phyloP scores from a whole-genome alignment of 2,113 vertebrate species.

The Mobula hypostoma region DNA sequence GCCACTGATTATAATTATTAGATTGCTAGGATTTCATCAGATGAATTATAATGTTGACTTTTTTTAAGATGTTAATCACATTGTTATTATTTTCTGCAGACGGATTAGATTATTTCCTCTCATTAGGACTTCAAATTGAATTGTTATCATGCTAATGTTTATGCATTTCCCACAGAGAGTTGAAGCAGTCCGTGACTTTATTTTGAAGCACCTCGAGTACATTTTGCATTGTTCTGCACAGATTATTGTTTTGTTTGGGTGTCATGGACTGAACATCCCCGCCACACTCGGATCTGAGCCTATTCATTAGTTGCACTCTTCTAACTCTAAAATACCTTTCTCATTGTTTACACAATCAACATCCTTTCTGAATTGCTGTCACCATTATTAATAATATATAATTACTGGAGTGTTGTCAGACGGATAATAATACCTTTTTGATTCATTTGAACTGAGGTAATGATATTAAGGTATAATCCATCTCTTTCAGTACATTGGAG shows the following conservation, averaged over 20 bases:
- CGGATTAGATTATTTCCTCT: background rate
- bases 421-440: conserved; percentile 26
- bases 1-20: conserved; percentile 24
- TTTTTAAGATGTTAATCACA: conserved; percentile 19
- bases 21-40: conserved; percentile 23
- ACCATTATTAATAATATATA: conserved; percentile 28
- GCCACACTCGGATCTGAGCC: background rate
- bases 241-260: background rate
- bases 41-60: background rate
- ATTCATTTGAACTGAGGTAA: background rate
- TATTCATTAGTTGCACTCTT: conserved; percentile 1
- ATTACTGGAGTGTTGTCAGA: background rate
- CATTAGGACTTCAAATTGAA: conserved; percentile 25
- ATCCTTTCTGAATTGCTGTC: conserved; percentile 23
- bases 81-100: conserved; percentile 18
- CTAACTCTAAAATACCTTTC: conserved; percentile 21
- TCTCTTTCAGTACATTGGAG: background rate
- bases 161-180: background rate
- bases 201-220: background rate
- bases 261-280: background rate
- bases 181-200: conserved; percentile 15
- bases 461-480: background rate
- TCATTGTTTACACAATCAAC: conserved; percentile 28
- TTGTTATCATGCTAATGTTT: conserved; percentile 4
- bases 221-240: background rate